Base-by-base conservation (phyloP, 2,113 vertebrate genomes). In the Rhea pennata region DNA sequence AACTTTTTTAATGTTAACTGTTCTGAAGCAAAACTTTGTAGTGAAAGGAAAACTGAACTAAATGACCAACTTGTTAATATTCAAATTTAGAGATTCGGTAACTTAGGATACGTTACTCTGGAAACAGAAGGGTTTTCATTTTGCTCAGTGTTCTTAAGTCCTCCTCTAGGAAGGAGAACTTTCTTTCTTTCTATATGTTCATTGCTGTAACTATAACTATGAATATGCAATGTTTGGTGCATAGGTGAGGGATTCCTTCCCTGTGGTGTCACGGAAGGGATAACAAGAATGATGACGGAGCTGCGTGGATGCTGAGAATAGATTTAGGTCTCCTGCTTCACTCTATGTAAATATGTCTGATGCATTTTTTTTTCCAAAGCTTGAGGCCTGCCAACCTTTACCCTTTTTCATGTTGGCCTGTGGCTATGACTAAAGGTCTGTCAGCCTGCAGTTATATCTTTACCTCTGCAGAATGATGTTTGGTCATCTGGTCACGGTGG, bases 1-100 rank as follows among this genome's bases (percentile, higher is more conserved):
- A 93, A 81, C 73, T 44, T 92, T 95, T 87, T 78, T 36, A 15
- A 46, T 54, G 22, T 76, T 93, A 90, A 89, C 76, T 70, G 48
- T 96, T 89, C 36, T 24, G 79, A 93, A 72, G 42, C 6, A 59
- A 82, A 71, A 53, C 31, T 13, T 24, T 77, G 10, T 27, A 42
- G 11, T 51, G n/a, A 53, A 90, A 81, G 85, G 79, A 96, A 91
- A 92, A 96, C 70, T 75, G 67, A 95, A 79, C 71, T 87, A 59
- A 33, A 31, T 19, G 29, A 33, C 56, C 56, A 59, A 50, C 5
- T 64, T 10, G n/a, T 33, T 33, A 58, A 17, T 56, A 85, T 76
- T 71, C 29, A 56, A 21, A 12, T 77, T 54, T 58, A 62, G n/a
- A 33, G 42, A 66, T 81, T 19, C 40, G 44, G 3, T 50, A n/a